Base-by-base conservation (phyloP, 1,140 invertebrate genomes). In the Tetramorium simillimum region DNA sequence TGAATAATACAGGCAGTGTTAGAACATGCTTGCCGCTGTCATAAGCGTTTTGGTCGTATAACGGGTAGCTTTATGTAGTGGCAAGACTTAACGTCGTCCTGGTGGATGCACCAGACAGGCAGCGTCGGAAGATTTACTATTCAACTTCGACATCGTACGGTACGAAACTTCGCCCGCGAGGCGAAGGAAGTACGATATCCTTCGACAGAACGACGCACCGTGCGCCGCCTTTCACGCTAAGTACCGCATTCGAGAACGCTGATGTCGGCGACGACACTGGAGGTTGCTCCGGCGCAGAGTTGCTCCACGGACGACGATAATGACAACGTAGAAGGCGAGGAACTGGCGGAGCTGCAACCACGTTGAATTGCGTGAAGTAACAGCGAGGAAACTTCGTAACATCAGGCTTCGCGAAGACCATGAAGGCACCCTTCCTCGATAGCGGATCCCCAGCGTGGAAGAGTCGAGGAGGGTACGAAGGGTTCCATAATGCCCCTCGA, bases 51-150 rank as follows among this genome's bases (percentile, higher is more conserved):
- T 18, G 43, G n/a, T 81, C 62, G 33, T 69, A 43, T 81, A 56
- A 21, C 78, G 16, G 37, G 28, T 69, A 70, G 53, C 80, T 75
- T 73, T 46, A 40, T 33, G 40, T 24, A 60, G 28, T 37, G 69
- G 53, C 37, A 28, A 16, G 69, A 84, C 56, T 84, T 73, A 84
- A 73, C 69, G 24, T 82, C 37, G 43, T 49, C 40, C 69, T 49
- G 28, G 67, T 56, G 80, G 69, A 75, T 84, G 43, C 43, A 60
- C 62, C 51, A 53, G 40, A 14, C 69, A 46, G 69, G 67, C 51
- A 24, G 49, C 53, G 62, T 62, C 53, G 69, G 33, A 58, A 73
- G 67, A 84, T 73, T 75, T 81, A 81, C 77, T 81, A 40, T 81
- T 72, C 80, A 73, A 75, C 53, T 73, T 84, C 24, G 46, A 73